Evolutionary conservation across 2,797 vertebrate genomes (phyloP).

Genomic region (Leucoraja ocellata): DNA sequence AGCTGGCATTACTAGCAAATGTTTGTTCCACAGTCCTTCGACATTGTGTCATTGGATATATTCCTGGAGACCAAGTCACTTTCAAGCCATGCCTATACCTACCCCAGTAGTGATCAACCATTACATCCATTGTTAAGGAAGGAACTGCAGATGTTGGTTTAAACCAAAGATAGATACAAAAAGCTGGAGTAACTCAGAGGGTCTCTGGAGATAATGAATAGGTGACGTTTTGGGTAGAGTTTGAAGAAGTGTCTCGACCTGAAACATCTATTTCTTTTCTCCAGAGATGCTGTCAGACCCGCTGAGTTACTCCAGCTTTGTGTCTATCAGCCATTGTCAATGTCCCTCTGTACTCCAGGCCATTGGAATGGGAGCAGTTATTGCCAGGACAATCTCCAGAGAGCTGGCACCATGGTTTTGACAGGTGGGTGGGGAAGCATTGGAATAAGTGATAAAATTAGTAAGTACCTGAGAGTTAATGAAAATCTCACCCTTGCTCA

Average conservation of each 20-base stretch:
- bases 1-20: neutral
- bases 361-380: neutral
- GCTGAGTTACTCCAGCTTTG: too few species aligned
- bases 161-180: too few species aligned
- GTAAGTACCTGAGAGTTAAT: constrained; percentile 55
- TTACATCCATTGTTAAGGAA: neutral
- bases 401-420: neutral
- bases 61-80: neutral
- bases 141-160: too few species aligned
- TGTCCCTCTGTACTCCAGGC: neutral
- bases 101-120: too few species aligned
- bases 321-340: neutral
- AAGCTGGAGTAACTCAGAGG: too few species aligned
- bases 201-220: too few species aligned
- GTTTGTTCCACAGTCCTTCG: neutral
- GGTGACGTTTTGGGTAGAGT: too few species aligned
- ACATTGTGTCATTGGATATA: too few species aligned
- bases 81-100: neutral
- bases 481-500: constrained; percentile 47
- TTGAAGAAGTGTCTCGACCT: too few species aligned
- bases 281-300: too few species aligned
- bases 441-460: neutral
- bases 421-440: neutral
- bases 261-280: too few species aligned
- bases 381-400: neutral